Conservation (phyloP, 2,113 vertebrate species). For the Petroica traversi region DNA sequence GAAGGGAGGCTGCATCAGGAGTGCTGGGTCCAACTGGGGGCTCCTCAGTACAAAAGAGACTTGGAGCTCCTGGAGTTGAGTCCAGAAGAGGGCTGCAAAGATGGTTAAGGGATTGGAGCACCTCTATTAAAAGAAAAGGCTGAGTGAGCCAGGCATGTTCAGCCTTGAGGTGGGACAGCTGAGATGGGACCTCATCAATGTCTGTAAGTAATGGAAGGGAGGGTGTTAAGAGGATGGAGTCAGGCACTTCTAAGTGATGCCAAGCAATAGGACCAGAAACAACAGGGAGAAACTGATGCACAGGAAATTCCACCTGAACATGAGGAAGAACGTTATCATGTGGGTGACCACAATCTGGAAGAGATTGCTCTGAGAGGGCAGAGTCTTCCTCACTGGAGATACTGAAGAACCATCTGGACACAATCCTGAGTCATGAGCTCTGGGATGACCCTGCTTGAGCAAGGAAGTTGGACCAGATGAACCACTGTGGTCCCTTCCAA, state of each 20-base stretch:
- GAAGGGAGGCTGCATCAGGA: neutral
- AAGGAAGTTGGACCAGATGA: neutral
- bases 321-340: accelerated
- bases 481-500: neutral
- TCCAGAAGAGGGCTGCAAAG: neutral
- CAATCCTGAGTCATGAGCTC: neutral
- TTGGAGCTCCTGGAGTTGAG: neutral
- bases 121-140: neutral
- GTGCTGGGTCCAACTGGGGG: accelerated
- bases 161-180: neutral
- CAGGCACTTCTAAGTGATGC: neutral
- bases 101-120: neutral
- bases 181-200: neutral
- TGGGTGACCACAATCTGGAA: neutral
- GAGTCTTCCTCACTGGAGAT: neutral
- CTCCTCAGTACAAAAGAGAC: neutral
- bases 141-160: neutral
- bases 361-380: neutral
- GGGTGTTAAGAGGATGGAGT: neutral
- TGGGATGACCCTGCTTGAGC: neutral
- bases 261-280: neutral
- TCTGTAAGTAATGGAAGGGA: accelerated
- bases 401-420: neutral
- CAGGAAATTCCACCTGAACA: neutral
- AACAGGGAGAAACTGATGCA: neutral